phyloP scores from a whole-genome alignment of 2,888 invertebrate species.

The Leucophora obtusa region DNA sequence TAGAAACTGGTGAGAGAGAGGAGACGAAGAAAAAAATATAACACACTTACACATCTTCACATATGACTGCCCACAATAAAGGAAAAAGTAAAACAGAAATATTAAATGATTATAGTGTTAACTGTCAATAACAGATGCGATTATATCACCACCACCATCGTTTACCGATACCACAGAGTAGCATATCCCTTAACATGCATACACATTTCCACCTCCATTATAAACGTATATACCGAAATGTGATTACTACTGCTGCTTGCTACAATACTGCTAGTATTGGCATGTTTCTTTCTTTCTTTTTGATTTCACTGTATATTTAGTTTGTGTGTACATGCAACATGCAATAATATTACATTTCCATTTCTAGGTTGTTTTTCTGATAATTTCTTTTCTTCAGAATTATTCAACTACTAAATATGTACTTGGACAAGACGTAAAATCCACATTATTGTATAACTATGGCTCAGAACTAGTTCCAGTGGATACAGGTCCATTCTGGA shows the following conservation, averaged over 20 bases:
- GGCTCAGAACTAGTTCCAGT: no score
- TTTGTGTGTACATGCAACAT: slow-evolving; percentile 8
- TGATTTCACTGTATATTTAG: background rate
- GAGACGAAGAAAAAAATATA: background rate
- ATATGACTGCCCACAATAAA: slow-evolving; percentile 24
- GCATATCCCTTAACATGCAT: slow-evolving; percentile 10
- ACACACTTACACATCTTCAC: slow-evolving; percentile 17
- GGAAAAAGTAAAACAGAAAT: slow-evolving; percentile 30
- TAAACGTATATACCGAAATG: slow-evolving; percentile 26
- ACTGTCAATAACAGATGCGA: slow-evolving; percentile 62
- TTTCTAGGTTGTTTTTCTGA: background rate
- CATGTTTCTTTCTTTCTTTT: slow-evolving; percentile 19
- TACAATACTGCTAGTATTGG: background rate
- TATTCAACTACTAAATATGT: background rate
- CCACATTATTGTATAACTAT: no score
- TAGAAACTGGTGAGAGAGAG: background rate
- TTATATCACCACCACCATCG: slow-evolving; percentile 35
- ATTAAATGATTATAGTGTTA: slow-evolving; percentile 63
- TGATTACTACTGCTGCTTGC: slow-evolving; percentile 24
- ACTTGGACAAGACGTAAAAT: no score
- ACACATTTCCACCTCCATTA: slow-evolving; percentile 8
- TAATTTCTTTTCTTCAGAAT: no score
- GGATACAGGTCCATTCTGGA: no score
- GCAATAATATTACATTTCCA: slow-evolving; percentile 31
- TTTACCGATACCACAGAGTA: slow-evolving; percentile 3